Base-by-base conservation (phyloP, 2,888 invertebrate species). In the Diloba caeruleocephala region DNA sequence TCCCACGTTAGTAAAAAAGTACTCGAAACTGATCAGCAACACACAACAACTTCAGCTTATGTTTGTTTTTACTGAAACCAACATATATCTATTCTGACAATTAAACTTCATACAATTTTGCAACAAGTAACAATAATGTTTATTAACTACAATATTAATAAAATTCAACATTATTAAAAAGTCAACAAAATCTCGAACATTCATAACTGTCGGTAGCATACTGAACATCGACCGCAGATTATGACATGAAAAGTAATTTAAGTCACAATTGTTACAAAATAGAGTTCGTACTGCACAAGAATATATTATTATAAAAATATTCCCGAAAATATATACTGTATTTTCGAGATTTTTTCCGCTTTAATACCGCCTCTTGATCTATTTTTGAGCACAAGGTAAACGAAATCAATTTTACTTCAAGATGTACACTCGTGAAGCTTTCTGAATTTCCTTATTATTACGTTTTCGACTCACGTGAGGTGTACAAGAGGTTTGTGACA, bases 321-420 rank as follows among this genome's bases (percentile, higher is more conserved):
- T 28, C 29, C 10, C 5, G 7, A 50, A 48, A 55, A 65, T 32
- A 54, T 19, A 31, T 51, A 43, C 29, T 44, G 8, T 17, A n/a
- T 31, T 41, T 10, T 52, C 14, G 5, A n/a, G 13, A 9, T 33
- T 45, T 46, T 46, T 37, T 31, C 36, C 31, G 21, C 37, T 57
- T 60, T 63, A 39, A 42, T 36, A 55, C 37, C 44, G 51, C 15
- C 51, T 53, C 62, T 69, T 59, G 63, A 68, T 53, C 61, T 62
- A 59, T 61, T 68, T 65, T 29, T 31, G 42, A 26, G 39, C 39
- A 31, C 31, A 56, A 64, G 37, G 50, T 53, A 46, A 51, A 64
- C 55, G 71, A 51, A 71, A 73, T 71, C 62, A 66, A 62, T 73
- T 72, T 62, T 53, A 63, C 43, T 57, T 44, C 31, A 53, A 46